Base-by-base conservation (phyloP, 2,888 invertebrate genomes). In the Belgica antarctica region DNA sequence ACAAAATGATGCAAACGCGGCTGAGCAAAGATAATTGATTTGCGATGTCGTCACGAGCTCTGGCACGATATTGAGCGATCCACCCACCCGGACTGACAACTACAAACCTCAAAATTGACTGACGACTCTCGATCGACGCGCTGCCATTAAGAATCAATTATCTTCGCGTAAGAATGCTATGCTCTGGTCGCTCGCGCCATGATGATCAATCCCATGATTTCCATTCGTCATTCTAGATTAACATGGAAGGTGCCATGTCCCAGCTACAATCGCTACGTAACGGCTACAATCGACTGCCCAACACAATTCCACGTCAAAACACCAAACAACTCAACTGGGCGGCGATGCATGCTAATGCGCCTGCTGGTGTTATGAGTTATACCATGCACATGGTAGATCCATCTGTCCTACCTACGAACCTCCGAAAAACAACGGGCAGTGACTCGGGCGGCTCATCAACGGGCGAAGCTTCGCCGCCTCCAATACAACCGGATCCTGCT, bases 191-290 rank as follows among this genome's bases (percentile, higher is more conserved):
- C 52, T 52, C 52, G 22, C 5, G 34, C 31, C 34, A 34, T 68
- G 68, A 68, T 57, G 57, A 68, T 57, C 57, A 57, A 66, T 47
- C 36, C 52, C 19, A 59, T 10, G 24, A 46, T 27, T 22, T 46
- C 7, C 46, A 46, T 41, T 31, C 63, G n/a, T n/a, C 68, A 57
- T 57, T 68, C 47, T 46, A 68, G 36, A 72, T 75, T 34, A 76
- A 74, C 72, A 77, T 74, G 70, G 80, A 80, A 65, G 75, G 75
- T 65, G 74, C 76, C 65, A 75, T 76, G 71, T 76, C 76, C 71
- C 75, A 78, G 72, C 73, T 79, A 66, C 77, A 79, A 73, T 76
- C 76, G 69, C 72, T 79, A 72, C 77, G 80, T 59, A 80, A 80
- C 72, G 80, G 80, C 36, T 80, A 76, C 73, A 75, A 77, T 19